A percentile compares a stretch with the other conserved stretches of the same genome.
Conservation (phyloP, 2,113 vertebrate genomes). For the Nerophis ophidion region DNA sequence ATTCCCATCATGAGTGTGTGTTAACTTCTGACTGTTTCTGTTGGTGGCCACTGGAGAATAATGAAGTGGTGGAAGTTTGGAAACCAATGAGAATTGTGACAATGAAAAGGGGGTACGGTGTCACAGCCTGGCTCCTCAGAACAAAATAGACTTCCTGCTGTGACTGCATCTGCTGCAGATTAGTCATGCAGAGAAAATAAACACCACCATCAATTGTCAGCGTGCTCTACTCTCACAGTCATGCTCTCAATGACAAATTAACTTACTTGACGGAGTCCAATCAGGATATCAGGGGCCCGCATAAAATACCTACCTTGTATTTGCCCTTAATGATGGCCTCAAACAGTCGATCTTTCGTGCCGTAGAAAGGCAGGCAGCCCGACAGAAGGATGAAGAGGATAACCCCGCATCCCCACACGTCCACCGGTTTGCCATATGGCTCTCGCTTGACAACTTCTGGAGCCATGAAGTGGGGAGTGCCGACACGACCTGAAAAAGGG, state of each 20-base stretch:
- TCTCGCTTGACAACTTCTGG: slow-evolving; percentile 98
- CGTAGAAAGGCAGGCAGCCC: slow-evolving; percentile 97
- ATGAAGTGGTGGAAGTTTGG: too few relatives aligned
- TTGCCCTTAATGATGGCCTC: slow-evolving; percentile 98
- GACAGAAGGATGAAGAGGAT: slow-evolving; percentile 98
- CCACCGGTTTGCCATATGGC: slow-evolving; percentile 96
- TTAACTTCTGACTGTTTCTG: too few relatives aligned
- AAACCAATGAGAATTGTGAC: too few relatives aligned
- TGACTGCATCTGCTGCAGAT: slow-evolving; percentile 14
- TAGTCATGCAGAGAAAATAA: slow-evolving; percentile 18
- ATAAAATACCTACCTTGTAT: slow-evolving; percentile 83
- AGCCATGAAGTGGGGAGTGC: slow-evolving; percentile 98
- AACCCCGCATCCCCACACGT: slow-evolving; percentile 98
- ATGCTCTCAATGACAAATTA: background rate
- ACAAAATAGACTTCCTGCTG: slow-evolving; percentile 1
- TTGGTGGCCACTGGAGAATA: too few relatives aligned
- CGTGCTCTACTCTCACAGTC: background rate
- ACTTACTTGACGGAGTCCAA: background rate
- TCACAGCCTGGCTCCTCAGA: too few relatives aligned
- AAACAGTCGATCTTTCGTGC: slow-evolving; percentile 97
- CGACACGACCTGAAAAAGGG: slow-evolving; percentile 81
- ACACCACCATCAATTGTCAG: background rate
- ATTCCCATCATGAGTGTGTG: too few relatives aligned
- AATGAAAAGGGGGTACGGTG: too few relatives aligned
- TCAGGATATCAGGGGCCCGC: background rate